Evolutionary conservation across 2,888 invertebrate genomes (phyloP), one percentile per base, ranked within the genome.

Genomic region (Scaeva pyrastri): DNA sequence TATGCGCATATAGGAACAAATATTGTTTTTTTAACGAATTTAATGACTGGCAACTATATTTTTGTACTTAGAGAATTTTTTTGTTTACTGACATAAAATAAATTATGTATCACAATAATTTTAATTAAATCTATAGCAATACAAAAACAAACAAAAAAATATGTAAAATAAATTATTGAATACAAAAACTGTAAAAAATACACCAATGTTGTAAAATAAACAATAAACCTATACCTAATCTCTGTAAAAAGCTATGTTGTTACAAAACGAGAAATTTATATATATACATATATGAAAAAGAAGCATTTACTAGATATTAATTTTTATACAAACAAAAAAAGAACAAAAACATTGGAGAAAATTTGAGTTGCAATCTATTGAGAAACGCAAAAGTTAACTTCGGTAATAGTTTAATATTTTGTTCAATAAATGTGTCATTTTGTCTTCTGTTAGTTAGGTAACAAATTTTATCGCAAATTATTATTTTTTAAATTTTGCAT

Each of bases 291-390:
- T 31, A 31, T 31, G 8, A 7, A 8, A 5, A 79, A 64, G 52
- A 68, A n/a, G 86, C 82, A 86, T 86, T 86, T 86, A 86, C 43
- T 82, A 86, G 77, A 52, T 71, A 74, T 66, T 82, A 82, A 82
- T 81, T 85, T 85, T 82, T 85, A 82, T 82, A 86, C 81, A 78
- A 71, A 82, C 52, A 23, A 6, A 21, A 50, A 50, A 11, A 4
- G 23, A 41, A 19, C 39, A 21, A 11, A 39, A 10, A 23, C 7
- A 70, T 52, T 66, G 58, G 81, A 50, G 39, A 62, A 14, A 19
- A 41, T 23, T 55, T 31, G 14, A 48, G 6, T 62, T 56, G 43
- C 45, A 52, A 39, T 62, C 52, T 43, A 26, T 26, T 14, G n/a
- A 41, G 39, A 16, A n/a, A 23, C n/a, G 26, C 10, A 14, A 5